A percentile compares a stretch with the other conserved stretches of the same genome.
Evolutionary conservation across 2,113 vertebrate genomes (phyloP).

Genomic region (Prunella fulvescens): DNA sequence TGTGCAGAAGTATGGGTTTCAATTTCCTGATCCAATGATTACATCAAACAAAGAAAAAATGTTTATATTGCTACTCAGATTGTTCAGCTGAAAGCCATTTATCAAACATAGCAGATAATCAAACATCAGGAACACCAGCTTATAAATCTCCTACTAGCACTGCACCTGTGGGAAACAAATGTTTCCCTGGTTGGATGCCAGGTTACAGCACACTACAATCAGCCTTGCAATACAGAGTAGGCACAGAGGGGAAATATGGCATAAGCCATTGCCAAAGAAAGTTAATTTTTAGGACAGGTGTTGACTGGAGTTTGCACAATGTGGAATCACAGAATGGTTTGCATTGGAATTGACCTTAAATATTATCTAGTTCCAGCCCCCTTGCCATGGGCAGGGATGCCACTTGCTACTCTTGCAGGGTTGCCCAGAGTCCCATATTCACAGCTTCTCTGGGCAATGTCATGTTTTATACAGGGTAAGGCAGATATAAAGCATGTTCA

Average conservation of each 20-base stretch:
- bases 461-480: not conserved
- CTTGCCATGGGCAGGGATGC: not conserved
- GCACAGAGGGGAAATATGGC: not conserved
- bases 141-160: not conserved
- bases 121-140: slow-evolving; percentile 12
- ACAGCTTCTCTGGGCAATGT: not conserved
- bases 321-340: not conserved
- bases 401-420: not conserved
- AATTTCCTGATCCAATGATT: slow-evolving; percentile 1
- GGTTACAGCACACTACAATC: not conserved
- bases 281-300: not conserved
- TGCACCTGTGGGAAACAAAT: not conserved
- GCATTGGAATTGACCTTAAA: not conserved
- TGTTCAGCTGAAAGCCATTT: slow-evolving; percentile 31
- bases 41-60: not conserved
- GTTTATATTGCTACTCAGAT: not conserved
- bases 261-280: not conserved
- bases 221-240: not conserved
- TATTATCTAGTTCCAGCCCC: not conserved
- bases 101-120: slow-evolving; percentile 34
- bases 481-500: not conserved
- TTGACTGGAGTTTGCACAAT: not conserved
- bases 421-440: too few species aligned
- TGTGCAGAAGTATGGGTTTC: not conserved
- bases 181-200: not conserved